Evolutionary conservation across 2,888 invertebrate genomes (phyloP).

Genomic region (Troides helena): DNA sequence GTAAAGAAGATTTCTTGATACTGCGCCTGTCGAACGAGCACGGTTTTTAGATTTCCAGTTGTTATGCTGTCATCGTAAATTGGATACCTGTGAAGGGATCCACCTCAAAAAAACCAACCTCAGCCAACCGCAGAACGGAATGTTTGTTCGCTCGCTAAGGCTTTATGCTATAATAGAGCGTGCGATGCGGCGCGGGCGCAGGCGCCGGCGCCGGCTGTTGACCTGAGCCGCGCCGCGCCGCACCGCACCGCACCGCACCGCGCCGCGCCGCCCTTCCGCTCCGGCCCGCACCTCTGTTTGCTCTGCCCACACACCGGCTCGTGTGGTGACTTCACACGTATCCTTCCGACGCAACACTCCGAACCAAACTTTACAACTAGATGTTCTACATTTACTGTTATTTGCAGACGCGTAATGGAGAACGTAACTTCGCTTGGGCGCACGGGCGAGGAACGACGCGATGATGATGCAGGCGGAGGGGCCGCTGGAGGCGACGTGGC

Average conservation of each 20-base stretch:
- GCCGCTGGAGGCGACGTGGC: too few relatives aligned
- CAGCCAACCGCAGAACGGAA: too few relatives aligned
- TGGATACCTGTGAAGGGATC: too few relatives aligned
- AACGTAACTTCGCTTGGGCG: conserved; percentile 47
- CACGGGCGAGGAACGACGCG: conserved; percentile 36
- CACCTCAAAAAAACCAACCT: too few relatives aligned
- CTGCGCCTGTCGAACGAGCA: too few relatives aligned
- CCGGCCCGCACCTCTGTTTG: conserved; percentile 43
- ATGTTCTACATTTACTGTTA: neutral
- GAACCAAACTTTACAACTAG: neutral
- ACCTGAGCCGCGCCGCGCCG: conserved; percentile 52
- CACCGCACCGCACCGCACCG: conserved; percentile 42
- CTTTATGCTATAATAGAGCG: neutral
- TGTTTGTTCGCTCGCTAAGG: too few relatives aligned
- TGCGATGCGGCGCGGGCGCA: conserved; percentile 26
- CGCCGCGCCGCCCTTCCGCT: conserved; percentile 57
- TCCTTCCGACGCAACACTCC: conserved; percentile 34
- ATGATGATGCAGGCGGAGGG: conserved; percentile 6
- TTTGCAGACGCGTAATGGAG: conserved; percentile 48
- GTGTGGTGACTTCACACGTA: conserved; percentile 31
- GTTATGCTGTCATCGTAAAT: too few relatives aligned
- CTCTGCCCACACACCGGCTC: conserved; percentile 34
- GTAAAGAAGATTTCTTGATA: too few relatives aligned
- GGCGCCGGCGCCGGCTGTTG: conserved; percentile 42
- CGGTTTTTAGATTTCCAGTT: too few relatives aligned